These are phyloP conservation scores for Atractosteus spatula DNA, from an alignment of 2,113 vertebrate genomes.

Conservation along the genomic window DNA sequence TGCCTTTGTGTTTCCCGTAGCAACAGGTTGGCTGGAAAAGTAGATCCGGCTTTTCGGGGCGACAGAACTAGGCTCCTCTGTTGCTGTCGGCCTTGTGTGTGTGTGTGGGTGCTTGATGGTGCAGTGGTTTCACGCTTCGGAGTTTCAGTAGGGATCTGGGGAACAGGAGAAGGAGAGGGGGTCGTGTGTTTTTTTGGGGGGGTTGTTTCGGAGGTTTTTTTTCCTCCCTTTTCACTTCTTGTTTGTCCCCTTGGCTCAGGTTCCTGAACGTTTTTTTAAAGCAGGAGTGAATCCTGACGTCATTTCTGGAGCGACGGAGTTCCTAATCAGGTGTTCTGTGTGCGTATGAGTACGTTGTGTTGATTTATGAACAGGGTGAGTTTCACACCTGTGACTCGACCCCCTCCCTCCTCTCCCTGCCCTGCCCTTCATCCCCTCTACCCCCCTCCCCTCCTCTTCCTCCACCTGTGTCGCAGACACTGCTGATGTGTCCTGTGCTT, in stretches of 20 bases:
- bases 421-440: no score
- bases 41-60: no score
- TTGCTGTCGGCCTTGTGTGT: conserved; percentile 17
- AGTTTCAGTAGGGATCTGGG: conserved; percentile 43
- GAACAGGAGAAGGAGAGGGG: conserved; percentile 16
- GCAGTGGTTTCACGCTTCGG: conserved; percentile 41
- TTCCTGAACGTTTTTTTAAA: conserved; percentile 25
- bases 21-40: no score
- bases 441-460: conserved; percentile 37
- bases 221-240: no score
- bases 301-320: conserved; percentile 21
- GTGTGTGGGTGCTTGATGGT: conserved; percentile 46
- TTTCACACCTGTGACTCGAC: conserved; percentile 31
- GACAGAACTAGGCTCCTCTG: no score
- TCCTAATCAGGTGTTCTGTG: conserved; percentile 37
- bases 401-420: conserved; percentile 23
- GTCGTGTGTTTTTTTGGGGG: background rate
- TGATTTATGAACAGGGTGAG: conserved; percentile 22
- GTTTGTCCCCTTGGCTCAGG: no score
- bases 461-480: conserved; percentile 33
- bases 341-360: conserved; percentile 40
- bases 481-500: no score
- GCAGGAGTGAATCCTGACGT: conserved; percentile 23
- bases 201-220: conserved; percentile 7
- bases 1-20: no score